Evolutionary conservation across 1,140 invertebrate genomes (phyloP).

Genomic region (Pectinophora gossypiella): DNA sequence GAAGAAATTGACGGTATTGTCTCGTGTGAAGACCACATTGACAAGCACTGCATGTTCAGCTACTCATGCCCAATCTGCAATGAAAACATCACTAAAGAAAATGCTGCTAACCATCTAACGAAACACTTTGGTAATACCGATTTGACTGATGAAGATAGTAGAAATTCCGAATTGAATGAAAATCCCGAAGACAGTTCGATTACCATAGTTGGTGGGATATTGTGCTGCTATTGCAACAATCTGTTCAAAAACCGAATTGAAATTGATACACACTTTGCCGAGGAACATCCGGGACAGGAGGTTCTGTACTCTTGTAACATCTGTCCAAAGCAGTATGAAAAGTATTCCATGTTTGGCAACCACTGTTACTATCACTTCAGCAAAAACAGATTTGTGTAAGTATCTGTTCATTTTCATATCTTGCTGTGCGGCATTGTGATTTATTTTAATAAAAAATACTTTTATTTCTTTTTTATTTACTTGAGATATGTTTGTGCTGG

Average conservation of each 20-base stretch:
- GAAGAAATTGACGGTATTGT: constrained; percentile 18
- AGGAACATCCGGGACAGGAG: constrained; percentile 39
- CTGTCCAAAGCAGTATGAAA: constrained; percentile 50
- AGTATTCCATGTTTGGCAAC: constrained; percentile 44
- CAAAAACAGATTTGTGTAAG: constrained; percentile 55
- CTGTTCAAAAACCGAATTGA: constrained; percentile 42
- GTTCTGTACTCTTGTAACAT: constrained; percentile 51
- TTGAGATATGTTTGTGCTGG: too few relatives aligned
- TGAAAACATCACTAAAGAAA: constrained; percentile 33
- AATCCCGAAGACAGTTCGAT: constrained; percentile 36
- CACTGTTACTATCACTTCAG: constrained; percentile 51
- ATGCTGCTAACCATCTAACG: constrained; percentile 41
- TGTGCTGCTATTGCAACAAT: constrained; percentile 41
- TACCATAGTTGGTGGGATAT: constrained; percentile 47
- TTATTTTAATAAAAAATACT: neutral
- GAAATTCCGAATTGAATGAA: constrained; percentile 13
- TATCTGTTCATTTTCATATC: constrained; percentile 14
- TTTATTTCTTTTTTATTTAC: too few relatives aligned
- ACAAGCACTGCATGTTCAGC: constrained; percentile 33
- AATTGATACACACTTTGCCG: constrained; percentile 49
- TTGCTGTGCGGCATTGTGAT: constrained; percentile 1
- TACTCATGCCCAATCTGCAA: constrained; percentile 57
- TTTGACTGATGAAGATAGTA: constrained; percentile 14
- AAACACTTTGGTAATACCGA: constrained; percentile 54
- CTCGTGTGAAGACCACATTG: constrained; percentile 40